Percentiles rank a stretch among this genome's conserved stretches.
phyloP scores from a whole-genome alignment of 2,888 invertebrate species.

The Hipparchia semele region DNA sequence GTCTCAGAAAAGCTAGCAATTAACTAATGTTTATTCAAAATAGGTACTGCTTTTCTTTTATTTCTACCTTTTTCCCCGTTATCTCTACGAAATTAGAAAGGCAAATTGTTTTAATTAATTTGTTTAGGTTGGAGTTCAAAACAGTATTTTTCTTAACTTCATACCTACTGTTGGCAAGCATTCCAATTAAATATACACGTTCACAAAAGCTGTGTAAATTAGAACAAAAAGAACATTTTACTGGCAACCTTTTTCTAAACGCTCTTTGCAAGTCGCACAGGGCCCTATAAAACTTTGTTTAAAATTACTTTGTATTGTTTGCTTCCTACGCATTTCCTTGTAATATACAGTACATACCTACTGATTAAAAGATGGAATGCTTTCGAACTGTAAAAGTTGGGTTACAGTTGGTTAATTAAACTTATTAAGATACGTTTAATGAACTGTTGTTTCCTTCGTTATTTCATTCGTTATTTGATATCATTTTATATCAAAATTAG shows the following conservation, averaged over 20 bases:
- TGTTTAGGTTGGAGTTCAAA: too few relatives aligned
- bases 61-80: too few relatives aligned
- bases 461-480: too few relatives aligned
- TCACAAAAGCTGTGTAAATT: constrained; percentile 10
- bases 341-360: constrained; percentile 1
- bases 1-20: too few relatives aligned
- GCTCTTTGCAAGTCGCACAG: constrained; percentile 9
- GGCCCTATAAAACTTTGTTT: constrained; percentile 10
- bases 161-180: not conserved
- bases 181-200: constrained; percentile 5
- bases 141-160: not conserved
- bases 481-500: too few relatives aligned
- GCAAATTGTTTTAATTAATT: too few relatives aligned
- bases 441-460: too few relatives aligned
- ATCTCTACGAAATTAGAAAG: too few relatives aligned
- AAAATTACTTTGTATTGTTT: constrained; percentile 12
- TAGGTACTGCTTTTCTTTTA: too few relatives aligned
- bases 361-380: not conserved
- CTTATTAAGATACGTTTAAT: too few relatives aligned
- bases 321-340: constrained; percentile 2
- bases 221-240: constrained; percentile 13
- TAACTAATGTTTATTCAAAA: too few relatives aligned
- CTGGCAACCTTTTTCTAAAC: not conserved
- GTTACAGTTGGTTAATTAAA: too few relatives aligned
- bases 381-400: not conserved